phyloP scores from a whole-genome alignment of 2,113 vertebrate genomes.

The Percina caprodes region DNA sequence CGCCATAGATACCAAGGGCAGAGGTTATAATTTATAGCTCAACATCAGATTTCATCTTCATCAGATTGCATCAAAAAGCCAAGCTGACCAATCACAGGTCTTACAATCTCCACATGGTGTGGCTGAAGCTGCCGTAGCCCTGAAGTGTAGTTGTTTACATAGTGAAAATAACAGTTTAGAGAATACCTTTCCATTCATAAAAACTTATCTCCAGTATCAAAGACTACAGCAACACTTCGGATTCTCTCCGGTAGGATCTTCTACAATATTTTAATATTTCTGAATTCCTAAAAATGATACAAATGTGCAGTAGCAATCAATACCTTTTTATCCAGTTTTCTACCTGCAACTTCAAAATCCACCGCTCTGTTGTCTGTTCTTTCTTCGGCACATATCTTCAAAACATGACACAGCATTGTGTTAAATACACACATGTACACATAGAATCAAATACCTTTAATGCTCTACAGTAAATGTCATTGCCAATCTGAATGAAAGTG shows the following conservation, averaged over 20 bases:
- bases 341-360: conserved; percentile 90
- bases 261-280: background rate
- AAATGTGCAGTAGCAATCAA: background rate
- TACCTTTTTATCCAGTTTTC: conserved; percentile 98
- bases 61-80: no score
- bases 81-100: no score
- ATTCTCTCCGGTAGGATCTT: background rate
- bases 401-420: background rate
- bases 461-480: background rate
- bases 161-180: no score
- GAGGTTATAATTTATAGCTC: no score
- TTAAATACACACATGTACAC: background rate
- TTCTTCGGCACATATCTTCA: conserved; percentile 93
- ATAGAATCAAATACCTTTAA: background rate
- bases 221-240: background rate
- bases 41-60: no score
- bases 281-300: background rate
- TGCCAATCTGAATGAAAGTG: background rate
- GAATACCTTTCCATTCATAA: background rate
- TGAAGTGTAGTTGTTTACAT: no score
- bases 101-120: no score
- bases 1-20: no score
- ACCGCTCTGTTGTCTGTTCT: conserved; percentile 94
- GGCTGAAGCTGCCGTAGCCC: no score
- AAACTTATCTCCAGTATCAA: background rate